phyloP scores from a whole-genome alignment of 2,797 vertebrate species.

The Sardinella longiceps region DNA sequence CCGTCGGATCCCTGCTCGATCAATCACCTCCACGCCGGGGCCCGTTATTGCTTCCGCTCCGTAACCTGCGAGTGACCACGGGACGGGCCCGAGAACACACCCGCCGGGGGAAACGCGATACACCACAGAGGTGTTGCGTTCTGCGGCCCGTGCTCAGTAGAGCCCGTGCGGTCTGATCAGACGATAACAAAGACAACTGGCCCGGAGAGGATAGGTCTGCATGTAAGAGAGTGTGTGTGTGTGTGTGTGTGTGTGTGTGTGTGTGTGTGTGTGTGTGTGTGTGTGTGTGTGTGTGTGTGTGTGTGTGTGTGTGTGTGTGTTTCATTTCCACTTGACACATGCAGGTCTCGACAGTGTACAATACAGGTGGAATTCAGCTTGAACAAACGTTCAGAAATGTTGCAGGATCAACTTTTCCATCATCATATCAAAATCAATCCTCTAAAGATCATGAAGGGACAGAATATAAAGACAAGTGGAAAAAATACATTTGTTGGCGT shows the following conservation, averaged over 20 bases:
- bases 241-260: conserved; percentile 12
- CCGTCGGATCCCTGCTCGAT: conserved; percentile 63
- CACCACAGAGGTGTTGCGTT: conserved; percentile 59
- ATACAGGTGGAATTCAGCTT: neutral
- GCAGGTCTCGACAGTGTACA: neutral
- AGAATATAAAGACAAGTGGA: neutral
- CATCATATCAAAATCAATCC: neutral
- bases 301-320: neutral
- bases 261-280: neutral
- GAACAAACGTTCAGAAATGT: neutral
- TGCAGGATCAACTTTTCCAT: neutral
- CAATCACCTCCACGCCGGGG: conserved; percentile 70
- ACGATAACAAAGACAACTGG: neutral
- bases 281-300: neutral
- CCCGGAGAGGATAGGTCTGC: neutral
- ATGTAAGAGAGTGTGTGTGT: neutral
- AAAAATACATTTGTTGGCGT: neutral
- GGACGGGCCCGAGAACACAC: conserved; percentile 56
- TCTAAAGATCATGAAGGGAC: neutral
- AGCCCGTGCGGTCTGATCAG: neutral
- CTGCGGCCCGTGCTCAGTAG: conserved; percentile 45
- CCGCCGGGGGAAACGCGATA: conserved; percentile 53
- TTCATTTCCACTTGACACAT: neutral
- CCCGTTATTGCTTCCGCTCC: conserved; percentile 68
- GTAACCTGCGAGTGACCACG: conserved; percentile 60